Conservation (phyloP, 2,888 invertebrate species). For the Corythucha ciliata region DNA sequence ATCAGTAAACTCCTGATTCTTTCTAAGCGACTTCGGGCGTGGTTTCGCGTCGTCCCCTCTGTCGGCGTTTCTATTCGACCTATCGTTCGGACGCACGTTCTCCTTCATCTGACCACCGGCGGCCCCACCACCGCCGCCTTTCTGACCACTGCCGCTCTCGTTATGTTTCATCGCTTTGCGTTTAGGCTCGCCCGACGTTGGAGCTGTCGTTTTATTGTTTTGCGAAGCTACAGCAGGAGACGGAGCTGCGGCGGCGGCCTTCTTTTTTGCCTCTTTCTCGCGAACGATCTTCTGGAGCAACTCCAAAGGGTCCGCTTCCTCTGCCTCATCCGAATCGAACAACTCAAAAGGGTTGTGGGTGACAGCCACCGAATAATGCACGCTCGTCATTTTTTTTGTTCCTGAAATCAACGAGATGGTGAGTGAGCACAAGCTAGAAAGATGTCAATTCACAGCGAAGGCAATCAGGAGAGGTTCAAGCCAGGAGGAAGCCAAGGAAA, state of each 20-base stretch:
- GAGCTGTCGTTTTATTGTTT: not conserved
- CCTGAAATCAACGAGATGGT: too few species aligned
- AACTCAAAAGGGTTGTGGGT: slow-evolving; percentile 70
- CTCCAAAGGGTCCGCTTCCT: slow-evolving; percentile 78
- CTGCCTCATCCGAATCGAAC: slow-evolving; percentile 66
- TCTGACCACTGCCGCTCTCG: not conserved
- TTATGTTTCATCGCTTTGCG: not conserved
- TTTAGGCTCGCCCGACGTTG: slow-evolving; percentile 6
- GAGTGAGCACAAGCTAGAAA: too few species aligned
- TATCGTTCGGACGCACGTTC: slow-evolving; percentile 16
- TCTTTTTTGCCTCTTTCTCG: slow-evolving; percentile 70
- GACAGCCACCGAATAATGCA: slow-evolving; percentile 71
- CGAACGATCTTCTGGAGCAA: slow-evolving; percentile 68
- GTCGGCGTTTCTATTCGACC: slow-evolving; percentile 6
- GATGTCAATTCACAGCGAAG: too few species aligned
- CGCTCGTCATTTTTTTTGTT: slow-evolving; percentile 22
- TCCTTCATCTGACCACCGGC: slow-evolving; percentile 12
- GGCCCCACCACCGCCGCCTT: not conserved
- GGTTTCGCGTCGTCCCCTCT: too few species aligned
- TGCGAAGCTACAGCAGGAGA: not conserved
- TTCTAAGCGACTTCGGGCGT: too few species aligned
- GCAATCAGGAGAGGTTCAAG: too few species aligned
- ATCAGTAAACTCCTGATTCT: too few species aligned
- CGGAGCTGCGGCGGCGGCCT: slow-evolving; percentile 52
- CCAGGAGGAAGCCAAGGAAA: too few species aligned